phyloP scores from a whole-genome alignment of 2,113 vertebrate genomes.

The Lampris megalopsis region DNA sequence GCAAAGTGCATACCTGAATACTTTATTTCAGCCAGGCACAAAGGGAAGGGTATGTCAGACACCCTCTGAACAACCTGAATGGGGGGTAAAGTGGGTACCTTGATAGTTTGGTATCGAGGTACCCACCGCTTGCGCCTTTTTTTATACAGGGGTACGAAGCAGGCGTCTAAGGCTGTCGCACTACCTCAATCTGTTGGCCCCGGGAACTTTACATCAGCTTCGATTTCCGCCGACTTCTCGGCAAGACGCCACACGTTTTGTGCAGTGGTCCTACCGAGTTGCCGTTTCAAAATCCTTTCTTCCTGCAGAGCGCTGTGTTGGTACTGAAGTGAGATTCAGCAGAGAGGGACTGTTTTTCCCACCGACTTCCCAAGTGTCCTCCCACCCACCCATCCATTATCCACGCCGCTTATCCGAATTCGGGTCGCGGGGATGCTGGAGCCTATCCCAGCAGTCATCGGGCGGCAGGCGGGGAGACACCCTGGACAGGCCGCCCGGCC shows the following conservation, averaged over 20 bases:
- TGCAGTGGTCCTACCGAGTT: conserved; percentile 61
- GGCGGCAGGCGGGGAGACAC: no score
- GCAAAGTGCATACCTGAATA: conserved; percentile 84
- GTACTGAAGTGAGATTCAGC: conserved; percentile 36
- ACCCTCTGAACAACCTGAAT: conserved; percentile 41
- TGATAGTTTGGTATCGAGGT: conserved; percentile 39
- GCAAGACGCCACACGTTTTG: conserved; percentile 61
- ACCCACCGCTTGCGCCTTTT: no score
- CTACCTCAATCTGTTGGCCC: conserved; percentile 55
- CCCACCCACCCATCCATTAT: no score
- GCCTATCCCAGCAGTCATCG: no score
- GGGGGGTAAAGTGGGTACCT: conserved; percentile 42
- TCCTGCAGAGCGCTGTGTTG: conserved; percentile 46
- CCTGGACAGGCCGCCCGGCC: no score
- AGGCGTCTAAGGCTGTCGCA: conserved; percentile 25
- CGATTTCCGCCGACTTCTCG: conserved; percentile 59
- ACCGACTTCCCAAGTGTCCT: conserved; percentile 1
- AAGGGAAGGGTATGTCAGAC: conserved; percentile 70
- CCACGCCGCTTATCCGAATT: no score
- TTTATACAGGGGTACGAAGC: conserved; percentile 37
- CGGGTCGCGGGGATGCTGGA: no score
- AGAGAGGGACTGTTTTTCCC: conserved; percentile 35
- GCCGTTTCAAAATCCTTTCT: conserved; percentile 43
- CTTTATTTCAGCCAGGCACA: conserved; percentile 73
- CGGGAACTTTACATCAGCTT: conserved; percentile 59